A percentile compares a stretch with the other conserved stretches of the same genome.
Evolutionary conservation across 2,888 invertebrate genomes (phyloP).

Genomic region (Trilocha varians): DNA sequence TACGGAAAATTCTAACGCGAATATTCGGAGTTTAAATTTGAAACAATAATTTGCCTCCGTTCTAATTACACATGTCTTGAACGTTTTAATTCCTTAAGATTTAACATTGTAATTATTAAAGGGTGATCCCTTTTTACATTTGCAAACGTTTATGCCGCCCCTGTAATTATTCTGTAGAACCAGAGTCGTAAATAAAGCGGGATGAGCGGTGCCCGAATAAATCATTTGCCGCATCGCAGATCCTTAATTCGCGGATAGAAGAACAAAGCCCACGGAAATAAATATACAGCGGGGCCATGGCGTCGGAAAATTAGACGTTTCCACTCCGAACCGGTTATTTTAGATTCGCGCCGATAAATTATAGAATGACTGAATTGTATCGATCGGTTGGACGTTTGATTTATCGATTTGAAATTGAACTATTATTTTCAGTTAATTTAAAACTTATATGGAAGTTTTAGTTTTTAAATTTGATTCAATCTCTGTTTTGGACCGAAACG

Average conservation of each 20-base stretch:
- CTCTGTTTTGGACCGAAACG: too few relatives aligned
- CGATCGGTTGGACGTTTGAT: neutral
- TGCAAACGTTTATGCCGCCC: constrained; percentile 52
- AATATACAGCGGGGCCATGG: constrained; percentile 43
- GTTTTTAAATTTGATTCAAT: too few relatives aligned
- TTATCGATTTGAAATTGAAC: too few relatives aligned
- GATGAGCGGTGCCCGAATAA: constrained; percentile 67
- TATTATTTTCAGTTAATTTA: too few relatives aligned
- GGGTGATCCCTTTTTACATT: constrained; percentile 63
- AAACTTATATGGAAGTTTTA: too few relatives aligned
- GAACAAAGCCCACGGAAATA: constrained; percentile 66
- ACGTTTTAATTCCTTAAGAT: constrained; percentile 28
- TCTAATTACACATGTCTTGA: constrained; percentile 10
- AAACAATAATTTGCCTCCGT: neutral
- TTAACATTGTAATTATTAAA: constrained; percentile 50
- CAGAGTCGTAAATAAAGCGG: constrained; percentile 65
- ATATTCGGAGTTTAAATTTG: constrained; percentile 7
- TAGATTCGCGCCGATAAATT: constrained; percentile 41
- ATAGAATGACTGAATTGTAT: constrained; percentile 29
- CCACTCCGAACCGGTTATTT: constrained; percentile 32
- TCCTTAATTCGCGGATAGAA: constrained; percentile 66
- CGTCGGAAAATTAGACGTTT: constrained; percentile 40
- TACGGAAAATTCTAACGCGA: constrained; percentile 42
- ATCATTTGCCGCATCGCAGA: constrained; percentile 50
- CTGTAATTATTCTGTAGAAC: constrained; percentile 65